Evolutionary conservation across 2,888 invertebrate genomes (phyloP), one percentile per base, ranked within the genome.

Genomic region (Apodemia hepburni): DNA sequence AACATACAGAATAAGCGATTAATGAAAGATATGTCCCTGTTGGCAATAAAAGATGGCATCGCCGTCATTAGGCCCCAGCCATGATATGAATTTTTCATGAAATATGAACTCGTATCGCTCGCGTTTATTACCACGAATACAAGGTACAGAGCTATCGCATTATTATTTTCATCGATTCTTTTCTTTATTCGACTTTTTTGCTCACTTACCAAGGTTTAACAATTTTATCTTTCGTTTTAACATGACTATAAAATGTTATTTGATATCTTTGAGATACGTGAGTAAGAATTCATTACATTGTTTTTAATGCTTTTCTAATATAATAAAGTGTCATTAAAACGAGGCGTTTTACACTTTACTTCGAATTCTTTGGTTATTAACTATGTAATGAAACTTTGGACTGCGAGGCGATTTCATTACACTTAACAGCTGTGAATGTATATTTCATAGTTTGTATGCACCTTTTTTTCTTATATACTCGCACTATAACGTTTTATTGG

Each of bases 61-160:
- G 75, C 78, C 85, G 82, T 90, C 88, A 88, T 90, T 90, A 90
- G 86, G 82, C 77, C 74, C 74, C 77, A 72, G 75, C 77, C 78
- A 77, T 76, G 80, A 77, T 85, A 89, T 89, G 89, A 89, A 89
- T 90, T 87, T 90, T 90, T 90, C 89, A 89, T 90, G 87, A 87
- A 84, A 87, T 87, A 87, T 87, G 79, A 76, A 75, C 80, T 77
- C 77, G 77, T 79, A 80, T 74, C 77, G 76, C 73, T 74, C 75
- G 76, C 76, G 77, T 79, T 81, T 79, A 81, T 78, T 76, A 76
- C 75, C 64, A 65, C 66, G 74, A 75, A 76, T 78, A 77, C 73
- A 76, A 76, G 70, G 73, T 69, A 72, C 72, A 70, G 68, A 74
- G 74, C 74, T 76, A 79, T 77, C 74, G 76, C 42, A 42, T 42